Evolutionary conservation across 2,888 invertebrate genomes (phyloP).

Genomic region (Ormia ochracea): DNA sequence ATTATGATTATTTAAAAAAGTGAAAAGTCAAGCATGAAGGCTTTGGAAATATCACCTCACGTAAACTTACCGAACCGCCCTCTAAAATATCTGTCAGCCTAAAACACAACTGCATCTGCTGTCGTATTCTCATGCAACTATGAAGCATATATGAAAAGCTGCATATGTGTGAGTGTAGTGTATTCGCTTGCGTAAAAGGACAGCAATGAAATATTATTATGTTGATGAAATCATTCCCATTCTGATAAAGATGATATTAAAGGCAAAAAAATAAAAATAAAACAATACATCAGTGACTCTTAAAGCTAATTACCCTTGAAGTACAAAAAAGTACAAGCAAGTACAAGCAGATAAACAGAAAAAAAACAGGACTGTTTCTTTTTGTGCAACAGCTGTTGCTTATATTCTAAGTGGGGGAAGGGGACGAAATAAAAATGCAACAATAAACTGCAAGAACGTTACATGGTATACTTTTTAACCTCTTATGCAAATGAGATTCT

Average conservation of each 20-base stretch:
- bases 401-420: not conserved
- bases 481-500: too few species aligned
- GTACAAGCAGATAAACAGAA: not conserved
- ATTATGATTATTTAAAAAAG: too few species aligned
- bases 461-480: too few species aligned
- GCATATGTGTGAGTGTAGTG: not conserved
- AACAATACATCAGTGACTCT: conserved; percentile 28
- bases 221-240: not conserved
- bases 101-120: too few species aligned
- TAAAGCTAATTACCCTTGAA: conserved; percentile 45
- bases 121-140: too few species aligned
- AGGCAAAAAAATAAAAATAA: not conserved
- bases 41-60: too few species aligned
- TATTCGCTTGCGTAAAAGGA: not conserved
- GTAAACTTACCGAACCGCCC: too few species aligned
- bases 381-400: conserved; percentile 38
- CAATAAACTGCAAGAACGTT: not conserved
- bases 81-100: too few species aligned
- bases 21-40: too few species aligned
- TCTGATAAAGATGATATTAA: conserved; percentile 2
- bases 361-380: not conserved
- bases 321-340: conserved; percentile 34
- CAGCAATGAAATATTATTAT: conserved; percentile 8
- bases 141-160: too few species aligned
- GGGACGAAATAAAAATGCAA: not conserved